Evolutionary conservation across 2,888 invertebrate species (phyloP).

Genomic region (Leptopilina drosophilae): DNA sequence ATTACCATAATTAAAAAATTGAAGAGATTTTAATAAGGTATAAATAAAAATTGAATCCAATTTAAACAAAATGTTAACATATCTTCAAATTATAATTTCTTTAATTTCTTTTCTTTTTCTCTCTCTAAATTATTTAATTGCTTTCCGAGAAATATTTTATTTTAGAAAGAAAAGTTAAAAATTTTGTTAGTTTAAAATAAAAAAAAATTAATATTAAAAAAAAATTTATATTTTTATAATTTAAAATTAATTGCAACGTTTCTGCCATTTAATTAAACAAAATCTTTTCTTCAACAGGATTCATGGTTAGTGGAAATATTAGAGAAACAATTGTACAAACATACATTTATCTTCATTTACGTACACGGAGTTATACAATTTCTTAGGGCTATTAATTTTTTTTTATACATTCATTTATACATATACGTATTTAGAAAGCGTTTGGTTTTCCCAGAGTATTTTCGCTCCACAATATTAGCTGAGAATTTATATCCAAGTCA

Average conservation of each 20-base stretch:
- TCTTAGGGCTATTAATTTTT: constrained; percentile 39
- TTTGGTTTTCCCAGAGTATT: constrained; percentile 71
- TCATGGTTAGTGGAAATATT: constrained; percentile 39
- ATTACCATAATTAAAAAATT: neutral
- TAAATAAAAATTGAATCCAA: neutral
- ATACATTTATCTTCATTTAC: constrained; percentile 67
- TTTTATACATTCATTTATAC: constrained; percentile 45
- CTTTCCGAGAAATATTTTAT: too few relatives aligned
- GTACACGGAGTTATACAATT: constrained; percentile 53
- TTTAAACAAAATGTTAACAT: too few relatives aligned
- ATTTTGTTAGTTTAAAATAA: too few relatives aligned
- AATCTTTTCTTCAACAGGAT: constrained; percentile 6
- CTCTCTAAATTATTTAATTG: too few relatives aligned
- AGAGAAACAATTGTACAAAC: constrained; percentile 83
- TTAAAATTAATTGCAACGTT: too few relatives aligned
- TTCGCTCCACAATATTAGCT: constrained; percentile 59
- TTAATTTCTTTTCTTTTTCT: too few relatives aligned
- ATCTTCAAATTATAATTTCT: too few relatives aligned
- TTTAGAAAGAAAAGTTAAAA: too few relatives aligned
- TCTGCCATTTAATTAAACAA: too few relatives aligned
- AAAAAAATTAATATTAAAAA: too few relatives aligned
- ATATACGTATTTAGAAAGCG: constrained; percentile 66
- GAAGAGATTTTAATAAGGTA: neutral
- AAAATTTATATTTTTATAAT: too few relatives aligned
- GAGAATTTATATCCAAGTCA: constrained; percentile 55